These are phyloP conservation scores for Spinibarbus caldwelli DNA, from an alignment of 2,797 vertebrate species.

Conservation along the genomic window DNA sequence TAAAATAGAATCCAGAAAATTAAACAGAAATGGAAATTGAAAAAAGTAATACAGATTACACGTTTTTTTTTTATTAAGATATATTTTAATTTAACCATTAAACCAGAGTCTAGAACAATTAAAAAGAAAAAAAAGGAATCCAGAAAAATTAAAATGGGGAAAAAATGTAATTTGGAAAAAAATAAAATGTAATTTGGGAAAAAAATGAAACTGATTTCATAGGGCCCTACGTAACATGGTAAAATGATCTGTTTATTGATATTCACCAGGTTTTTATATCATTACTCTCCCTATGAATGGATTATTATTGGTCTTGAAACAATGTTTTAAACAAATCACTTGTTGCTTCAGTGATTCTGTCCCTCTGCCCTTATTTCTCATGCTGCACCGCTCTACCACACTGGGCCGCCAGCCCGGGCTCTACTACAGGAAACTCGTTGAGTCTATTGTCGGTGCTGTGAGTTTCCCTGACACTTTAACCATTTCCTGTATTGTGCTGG, in stretches of 20 bases:
- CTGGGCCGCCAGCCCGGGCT: constrained; percentile 21
- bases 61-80: too few relatives aligned
- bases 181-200: too few relatives aligned
- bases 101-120: too few relatives aligned
- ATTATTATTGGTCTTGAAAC: not conserved
- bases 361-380: not conserved
- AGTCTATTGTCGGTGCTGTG: constrained; percentile 73
- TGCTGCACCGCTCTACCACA: constrained; percentile 2
- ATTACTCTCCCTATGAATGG: not conserved
- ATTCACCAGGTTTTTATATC: not conserved
- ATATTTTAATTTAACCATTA: too few relatives aligned
- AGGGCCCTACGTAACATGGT: too few relatives aligned
- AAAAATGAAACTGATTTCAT: too few relatives aligned
- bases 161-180: too few relatives aligned
- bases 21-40: too few relatives aligned
- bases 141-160: too few relatives aligned
- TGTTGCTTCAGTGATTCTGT: not conserved
- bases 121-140: too few relatives aligned
- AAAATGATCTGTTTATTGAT: not conserved
- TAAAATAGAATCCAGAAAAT: too few relatives aligned
- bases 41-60: too few relatives aligned
- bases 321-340: not conserved
- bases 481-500: constrained; percentile 74
- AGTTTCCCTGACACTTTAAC: constrained; percentile 71
- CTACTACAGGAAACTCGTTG: constrained; percentile 78